These are phyloP conservation scores for Serinus canaria DNA, from an alignment of 2,113 vertebrate species.

Conservation along the genomic window DNA sequence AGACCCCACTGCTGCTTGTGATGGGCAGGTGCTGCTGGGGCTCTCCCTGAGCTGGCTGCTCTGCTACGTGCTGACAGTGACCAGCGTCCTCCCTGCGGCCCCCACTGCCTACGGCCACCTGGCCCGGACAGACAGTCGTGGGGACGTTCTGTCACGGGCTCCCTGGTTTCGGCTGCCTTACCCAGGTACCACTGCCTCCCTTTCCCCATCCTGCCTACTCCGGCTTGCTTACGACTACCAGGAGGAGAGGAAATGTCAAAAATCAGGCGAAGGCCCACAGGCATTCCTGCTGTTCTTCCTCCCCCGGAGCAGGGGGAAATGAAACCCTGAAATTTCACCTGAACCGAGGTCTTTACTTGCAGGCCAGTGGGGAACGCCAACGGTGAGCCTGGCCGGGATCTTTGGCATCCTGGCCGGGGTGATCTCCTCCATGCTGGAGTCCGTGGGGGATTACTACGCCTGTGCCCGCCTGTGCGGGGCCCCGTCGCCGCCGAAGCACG, in stretches of 20 bases:
- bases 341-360: neutral
- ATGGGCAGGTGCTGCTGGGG: constrained; percentile 86
- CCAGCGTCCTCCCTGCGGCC: constrained; percentile 75
- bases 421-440: constrained; percentile 95
- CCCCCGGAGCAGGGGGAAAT: accelerated
- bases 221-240: neutral
- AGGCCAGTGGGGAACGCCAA: constrained; percentile 96
- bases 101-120: constrained; percentile 80
- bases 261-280: neutral
- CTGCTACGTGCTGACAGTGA: constrained; percentile 84
- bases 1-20: neutral
- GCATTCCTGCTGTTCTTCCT: neutral
- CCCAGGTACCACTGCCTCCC: constrained; percentile 77
- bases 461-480: constrained; percentile 91
- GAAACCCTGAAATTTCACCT: neutral
- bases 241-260: neutral
- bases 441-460: constrained; percentile 92
- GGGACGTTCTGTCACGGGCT: constrained; percentile 77
- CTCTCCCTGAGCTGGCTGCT: constrained; percentile 89
- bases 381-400: constrained; percentile 89
- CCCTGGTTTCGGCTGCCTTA: constrained; percentile 94
- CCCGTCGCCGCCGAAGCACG: constrained; percentile 87
- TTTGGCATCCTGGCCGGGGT: constrained; percentile 92
- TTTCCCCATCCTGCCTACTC: neutral
- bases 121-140: constrained; percentile 88